Evolutionary conservation across 2,888 invertebrate genomes (phyloP), one percentile per base, ranked within the genome.

Genomic region (Hetaerina titia): DNA sequence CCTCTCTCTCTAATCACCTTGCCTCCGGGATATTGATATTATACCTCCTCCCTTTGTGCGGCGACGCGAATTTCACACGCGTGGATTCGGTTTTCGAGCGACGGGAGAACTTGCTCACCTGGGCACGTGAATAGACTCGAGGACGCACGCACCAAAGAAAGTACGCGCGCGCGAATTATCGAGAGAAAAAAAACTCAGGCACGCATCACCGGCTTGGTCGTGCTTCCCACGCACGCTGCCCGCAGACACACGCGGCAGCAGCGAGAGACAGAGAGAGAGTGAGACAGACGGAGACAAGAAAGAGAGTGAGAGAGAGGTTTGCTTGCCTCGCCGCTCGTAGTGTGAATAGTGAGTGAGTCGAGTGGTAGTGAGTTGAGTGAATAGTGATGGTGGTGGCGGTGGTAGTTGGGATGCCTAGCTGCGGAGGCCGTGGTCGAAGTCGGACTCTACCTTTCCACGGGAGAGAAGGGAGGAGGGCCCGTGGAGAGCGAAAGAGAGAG

Each of bases 401-500:
- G 45, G 45, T 22, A 9, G 69, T 69, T 22, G 6, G 69, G 22
- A 22, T 69, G 69, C 69, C 69, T 69, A 69, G 69, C 69, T 9
- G 63, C 63, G 15, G 69, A n/a, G 19, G 45, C 45, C n/a, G 69
- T 69, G 69, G 69, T n/a, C 69, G 69, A n/a, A 69, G 69, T 69
- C n/a, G 69, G 69, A 69, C 69, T 17, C 69, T 69, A 25, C 22
- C 81, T n/a, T 4, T 31, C 31, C 31, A 69, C 69, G n/a, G 69
- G n/a, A 69, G n/a, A n/a, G 69, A n/a, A 69, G 69, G 74, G 74
- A 81, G 81, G 31, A 15, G 81, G 81, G 69, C n/a, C 69, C 69
- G 63, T 58, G 89, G 89, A 58, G 89, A 58, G n/a, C 25, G 60
- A 58, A 90, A 63, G 63, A 63, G 58, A 90, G 89, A 58, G 60